Evolutionary conservation across 2,113 vertebrate genomes (phyloP).

Genomic region (Rhea pennata): DNA sequence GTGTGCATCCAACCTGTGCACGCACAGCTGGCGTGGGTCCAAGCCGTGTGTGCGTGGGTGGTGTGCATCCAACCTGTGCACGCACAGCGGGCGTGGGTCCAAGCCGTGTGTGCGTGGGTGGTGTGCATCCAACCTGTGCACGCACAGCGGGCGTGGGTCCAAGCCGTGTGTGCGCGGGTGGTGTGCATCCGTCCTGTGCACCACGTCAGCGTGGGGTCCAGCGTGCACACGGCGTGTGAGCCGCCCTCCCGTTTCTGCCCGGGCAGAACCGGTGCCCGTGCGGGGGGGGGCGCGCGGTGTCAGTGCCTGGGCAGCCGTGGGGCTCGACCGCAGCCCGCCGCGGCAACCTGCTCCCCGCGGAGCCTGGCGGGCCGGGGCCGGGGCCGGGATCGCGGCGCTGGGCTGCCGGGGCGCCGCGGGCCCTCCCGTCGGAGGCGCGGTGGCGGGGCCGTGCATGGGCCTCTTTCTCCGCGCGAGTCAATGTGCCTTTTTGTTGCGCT

Average conservation of each 20-base stretch:
- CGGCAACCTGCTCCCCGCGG: rapidly evolving
- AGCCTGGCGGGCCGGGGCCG: not conserved
- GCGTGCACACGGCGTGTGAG: rapidly evolving
- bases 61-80: rapidly evolving
- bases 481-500: slow-evolving; percentile 82
- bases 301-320: rapidly evolving
- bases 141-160: no score
- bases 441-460: slow-evolving; percentile 47
- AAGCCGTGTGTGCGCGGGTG: no score
- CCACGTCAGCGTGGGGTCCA: no score
- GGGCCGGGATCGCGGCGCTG: not conserved
- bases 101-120: rapidly evolving
- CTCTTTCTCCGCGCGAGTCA: slow-evolving; percentile 75
- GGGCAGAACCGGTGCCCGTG: rapidly evolving
- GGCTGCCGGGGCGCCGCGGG: not conserved
- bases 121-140: no score
- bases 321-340: rapidly evolving
- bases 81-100: no score
- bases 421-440: slow-evolving; percentile 20
- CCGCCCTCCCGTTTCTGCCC: not conserved
- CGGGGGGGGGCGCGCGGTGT: rapidly evolving
- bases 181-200: no score
- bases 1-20: rapidly evolving
- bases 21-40: no score
- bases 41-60: rapidly evolving